Base-by-base conservation (phyloP, 1,140 invertebrate genomes). In the Drosophila suzukii region DNA sequence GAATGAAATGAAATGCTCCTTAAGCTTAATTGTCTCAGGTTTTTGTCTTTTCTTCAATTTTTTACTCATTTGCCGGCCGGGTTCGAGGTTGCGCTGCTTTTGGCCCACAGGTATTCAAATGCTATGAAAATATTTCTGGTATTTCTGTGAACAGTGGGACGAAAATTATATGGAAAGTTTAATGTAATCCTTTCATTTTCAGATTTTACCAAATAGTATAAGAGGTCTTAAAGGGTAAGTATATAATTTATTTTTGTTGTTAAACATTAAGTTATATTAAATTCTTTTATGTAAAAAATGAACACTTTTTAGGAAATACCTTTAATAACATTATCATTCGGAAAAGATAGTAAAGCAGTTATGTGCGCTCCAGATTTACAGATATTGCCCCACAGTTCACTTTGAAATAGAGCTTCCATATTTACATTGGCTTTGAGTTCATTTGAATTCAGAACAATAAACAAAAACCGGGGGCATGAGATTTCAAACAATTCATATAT, bases 1-100 rank as follows among this genome's bases (percentile, higher is more conserved):
- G 39, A 56, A 71, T 83, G 78, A 66, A 76, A 86, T 86, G 76
- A 89, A 89, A 89, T 89, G 84, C 80, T 89, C 84, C 85, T 89
- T 89, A 89, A 89, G 84, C 84, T 89, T 89, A 89, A 89, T 89
- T 89, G 84, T 89, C 84, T 89, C 67, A 74, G 57, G 47, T 66
- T 81, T 65, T 78, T 55, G 63, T 57, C 27, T 70, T 71, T 58
- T 49, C 76, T 71, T 78, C 80, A 78, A 80, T 89, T 89, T 89
- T 84, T 67, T 67, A 83, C 79, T 88, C 84, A 86, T 88, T 89
- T 89, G 78, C 63, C 77, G 51, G 53, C 43, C 50, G 57, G 58
- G 78, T 57, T 49, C 60, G 78, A 55, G 73, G 74, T 75, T 71
- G 68, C 17, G 73, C 43, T 72, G 73, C 71, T 57, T 68, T 81